Percentiles rank a stretch among this genome's conserved stretches.
phyloP scores from a whole-genome alignment of 2,797 vertebrate species.

The Ara ararauna region DNA sequence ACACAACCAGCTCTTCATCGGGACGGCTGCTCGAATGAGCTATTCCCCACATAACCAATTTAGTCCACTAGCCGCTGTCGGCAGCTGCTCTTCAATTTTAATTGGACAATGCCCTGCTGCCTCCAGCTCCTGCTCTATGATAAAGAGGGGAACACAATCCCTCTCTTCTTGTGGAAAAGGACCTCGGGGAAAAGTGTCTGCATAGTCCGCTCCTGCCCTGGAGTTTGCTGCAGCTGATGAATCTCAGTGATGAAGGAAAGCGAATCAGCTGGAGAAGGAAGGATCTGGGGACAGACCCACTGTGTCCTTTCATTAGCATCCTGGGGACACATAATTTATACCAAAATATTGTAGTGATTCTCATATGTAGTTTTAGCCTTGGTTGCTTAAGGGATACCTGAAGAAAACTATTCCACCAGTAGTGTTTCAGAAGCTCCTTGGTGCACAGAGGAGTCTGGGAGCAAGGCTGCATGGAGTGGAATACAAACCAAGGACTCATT shows the following conservation, averaged over 20 bases:
- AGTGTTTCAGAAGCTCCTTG: neutral
- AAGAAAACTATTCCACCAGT: neutral
- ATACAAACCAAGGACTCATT: neutral
- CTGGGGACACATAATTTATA: neutral
- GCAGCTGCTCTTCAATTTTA: constrained; percentile 49
- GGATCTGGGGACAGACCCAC: neutral
- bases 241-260: neutral
- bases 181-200: neutral
- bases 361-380: neutral
- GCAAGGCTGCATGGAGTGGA: neutral
- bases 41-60: constrained; percentile 52
- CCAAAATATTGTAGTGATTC: neutral
- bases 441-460: neutral
- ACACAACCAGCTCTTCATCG: neutral
- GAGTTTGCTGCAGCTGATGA: neutral
- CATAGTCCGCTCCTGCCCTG: neutral
- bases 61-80: constrained; percentile 8
- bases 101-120: constrained; percentile 6
- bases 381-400: neutral
- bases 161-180: neutral
- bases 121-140: neutral
- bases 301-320: neutral
- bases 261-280: neutral
- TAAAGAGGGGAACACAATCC: constrained; percentile 9
- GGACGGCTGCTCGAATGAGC: neutral